Percentiles rank a stretch among this genome's conserved stretches.
Evolutionary conservation across 2,888 invertebrate species (phyloP).

Genomic region (Dichetophora obliterata): DNA sequence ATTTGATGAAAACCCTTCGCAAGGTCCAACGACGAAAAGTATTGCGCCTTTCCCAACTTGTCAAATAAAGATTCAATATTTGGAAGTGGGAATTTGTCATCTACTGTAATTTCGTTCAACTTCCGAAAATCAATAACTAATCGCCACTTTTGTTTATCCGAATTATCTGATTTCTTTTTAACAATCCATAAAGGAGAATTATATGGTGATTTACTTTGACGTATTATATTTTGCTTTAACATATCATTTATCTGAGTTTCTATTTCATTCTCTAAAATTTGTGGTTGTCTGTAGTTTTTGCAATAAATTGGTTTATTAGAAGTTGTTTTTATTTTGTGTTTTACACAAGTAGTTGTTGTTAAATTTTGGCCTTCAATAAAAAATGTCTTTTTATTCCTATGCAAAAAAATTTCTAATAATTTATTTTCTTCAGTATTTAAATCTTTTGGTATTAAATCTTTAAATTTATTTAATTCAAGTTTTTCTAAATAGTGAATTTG

Average conservation of each 20-base stretch:
- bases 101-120: too few relatives aligned
- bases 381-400: neutral
- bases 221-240: conserved; percentile 35
- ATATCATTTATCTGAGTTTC: conserved; percentile 30
- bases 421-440: conserved; percentile 7
- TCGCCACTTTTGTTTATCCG: too few relatives aligned
- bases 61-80: too few relatives aligned
- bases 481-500: too few relatives aligned
- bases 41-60: neutral
- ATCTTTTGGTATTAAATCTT: neutral
- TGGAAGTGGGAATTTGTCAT: too few relatives aligned
- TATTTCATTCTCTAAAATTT: conserved; percentile 34
- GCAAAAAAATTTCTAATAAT: neutral
- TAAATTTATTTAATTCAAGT: too few relatives aligned
- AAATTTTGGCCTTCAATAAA: conserved; percentile 12
- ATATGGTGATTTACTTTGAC: conserved; percentile 30
- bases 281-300: conserved; percentile 26
- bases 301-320: conserved; percentile 17
- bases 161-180: too few relatives aligned
- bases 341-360: neutral
- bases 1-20: too few relatives aligned
- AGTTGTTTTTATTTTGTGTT: conserved; percentile 18
- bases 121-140: too few relatives aligned
- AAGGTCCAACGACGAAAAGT: too few relatives aligned
- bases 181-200: conserved; percentile 22